Base-by-base conservation (phyloP, 2,797 vertebrate genomes). In the Cynopterus sphinx region DNA sequence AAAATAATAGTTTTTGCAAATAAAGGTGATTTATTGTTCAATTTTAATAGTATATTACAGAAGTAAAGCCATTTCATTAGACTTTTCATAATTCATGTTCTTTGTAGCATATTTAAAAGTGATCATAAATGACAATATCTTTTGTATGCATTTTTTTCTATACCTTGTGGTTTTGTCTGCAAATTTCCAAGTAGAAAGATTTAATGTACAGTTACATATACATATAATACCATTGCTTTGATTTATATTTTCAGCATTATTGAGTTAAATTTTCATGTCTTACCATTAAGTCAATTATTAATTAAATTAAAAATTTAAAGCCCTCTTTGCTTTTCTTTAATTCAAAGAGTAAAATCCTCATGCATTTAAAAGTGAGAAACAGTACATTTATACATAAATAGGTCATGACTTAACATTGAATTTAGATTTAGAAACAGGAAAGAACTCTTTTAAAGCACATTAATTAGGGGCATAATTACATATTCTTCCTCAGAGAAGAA, bases 351-450 rank as follows among this genome's bases (percentile, higher is more conserved):
- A 90, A 96, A 94, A 78, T 84, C 24, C 13, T 90, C 41, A 92
- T 78, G 39, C 22, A 73, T 91, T 94, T 93, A 84, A 87, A 89
- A 96, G 46, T 73, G 78, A 93, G 84, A 71, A 92, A 87, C 90
- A 85, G 12, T 53, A 19, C 17, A 75, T 91, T 96, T 91, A 85
- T 74, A 65, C 19, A 67, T 88, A 97, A 88, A 93, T 95, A 95
- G 84, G 90, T 90, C 87, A 95, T 78, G 82, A 26, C 24, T 86
- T 70, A 93, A 95, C 85, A 96, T 81, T 92, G 78, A 95, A 92
- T 75, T 88, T 77, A 96, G 68, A 67, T 75, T 96, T 88, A n/a
- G 77, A 90, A 97, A 94, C 31, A 94, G 73, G 73, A 96, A 97
- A 74, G 26, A 53, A 71, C 28, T 75, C 55, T 92, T 89, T 2